Evolutionary conservation across 2,797 vertebrate species (phyloP), one percentile per base, ranked within the genome.

Genomic region (Chaunax sp.): DNA sequence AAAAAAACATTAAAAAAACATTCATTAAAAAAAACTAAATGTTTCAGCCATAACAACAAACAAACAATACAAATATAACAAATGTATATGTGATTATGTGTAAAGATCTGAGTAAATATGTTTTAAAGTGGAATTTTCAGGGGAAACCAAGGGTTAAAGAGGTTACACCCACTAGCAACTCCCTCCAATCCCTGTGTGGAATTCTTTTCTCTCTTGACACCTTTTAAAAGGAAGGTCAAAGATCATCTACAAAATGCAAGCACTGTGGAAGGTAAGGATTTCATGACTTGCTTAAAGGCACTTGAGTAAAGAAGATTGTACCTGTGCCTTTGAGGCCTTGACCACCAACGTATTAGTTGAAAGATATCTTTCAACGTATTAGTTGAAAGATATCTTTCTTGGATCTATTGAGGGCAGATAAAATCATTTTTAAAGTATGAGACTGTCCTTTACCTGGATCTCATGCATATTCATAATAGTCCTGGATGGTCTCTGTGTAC

Each of bases 401-500:
- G 16, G 45, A 11, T 40, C 14, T 5, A 6, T 9, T 43, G 2
- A 38, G 10, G 37, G 1, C 35, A 37, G 9, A 37, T 6, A 37
- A 13, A 37, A 38, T 38, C 13, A 38, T 38, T 38, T 38, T 4
- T 16, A 4, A 40, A 40, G 14, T 40, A 2, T 15, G 38, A 40
- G 38, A 26, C 18, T 6, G 20, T 51, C 5, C 28, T 33, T 28
- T 85, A 99, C 98, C 65, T 97, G 95, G 52, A 99, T 94, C 89
- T 99, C 96, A 30, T 98, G 98, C 97, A 98, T 99, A 91, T 94
- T 97, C 95, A 97, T 95, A 63, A 98, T 93, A 0, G 94, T 94
- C 67, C 93, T 90, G 40, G 97, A 94, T 0, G 98, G 98, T 6
- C 93, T 93, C 79, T 93, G 92, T 11, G 98, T 99, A 53, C 98